Base-by-base conservation (phyloP, 2,888 invertebrate genomes). In the Melanchra persicariae region DNA sequence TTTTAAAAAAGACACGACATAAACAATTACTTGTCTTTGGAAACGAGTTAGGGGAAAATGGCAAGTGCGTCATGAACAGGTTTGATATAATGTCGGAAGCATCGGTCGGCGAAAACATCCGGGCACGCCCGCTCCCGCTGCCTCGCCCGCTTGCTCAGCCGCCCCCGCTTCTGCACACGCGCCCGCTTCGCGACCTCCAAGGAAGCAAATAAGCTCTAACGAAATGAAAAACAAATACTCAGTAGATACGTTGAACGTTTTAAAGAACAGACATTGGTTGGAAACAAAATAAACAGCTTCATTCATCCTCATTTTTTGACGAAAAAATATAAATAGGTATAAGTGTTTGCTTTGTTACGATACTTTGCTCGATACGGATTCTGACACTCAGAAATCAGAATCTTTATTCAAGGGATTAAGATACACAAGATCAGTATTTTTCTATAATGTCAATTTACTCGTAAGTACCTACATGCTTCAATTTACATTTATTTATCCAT, bases 1-100 rank as follows among this genome's bases (percentile, higher is more conserved):
- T 88, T 84, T 86, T 79, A 70, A 78, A 81, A 86, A 74, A 84
- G 78, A 83, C 85, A 84, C 77, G 84, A 86, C 87, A 89, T 87
- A 89, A 89, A 90, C 88, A 88, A 88, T 89, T 87, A 82, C 80
- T 81, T 86, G 90, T 91, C 88, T 89, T 85, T 77, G 79, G 85
- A 79, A 87, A 62, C 76, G 81, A 87, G 84, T 85, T 81, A 79
- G 78, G 86, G 81, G 86, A 87, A 90, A 90, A 90, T 87, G 82
- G 83, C 72, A 84, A 87, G 81, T 84, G 82, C 86, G 86, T 89
- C 88, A 89, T 88, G 87, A 87, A 84, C 86, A 86, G 85, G 79
- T 81, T 86, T 88, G 85, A 89, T 89, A 88, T 86, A 87, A 86
- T 81, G 87, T 83, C 86, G 87, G 87, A 88, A 89, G 85, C 83